Evolutionary conservation across 2,797 vertebrate genomes (phyloP).

Genomic region (Sebastolobus altivelis): DNA sequence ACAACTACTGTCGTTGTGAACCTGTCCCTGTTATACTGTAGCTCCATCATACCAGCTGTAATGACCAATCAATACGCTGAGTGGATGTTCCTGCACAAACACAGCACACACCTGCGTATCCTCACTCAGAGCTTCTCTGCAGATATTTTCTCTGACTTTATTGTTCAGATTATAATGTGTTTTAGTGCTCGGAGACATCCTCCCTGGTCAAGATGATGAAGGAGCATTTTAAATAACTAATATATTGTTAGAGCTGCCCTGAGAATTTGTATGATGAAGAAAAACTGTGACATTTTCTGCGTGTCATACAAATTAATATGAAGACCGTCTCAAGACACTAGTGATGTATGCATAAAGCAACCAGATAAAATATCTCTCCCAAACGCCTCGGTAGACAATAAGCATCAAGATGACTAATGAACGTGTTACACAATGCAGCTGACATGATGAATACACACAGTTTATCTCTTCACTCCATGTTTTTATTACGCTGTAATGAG

Average conservation of each 20-base stretch:
- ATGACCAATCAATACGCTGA: constrained; percentile 6
- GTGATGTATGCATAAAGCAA: not conserved
- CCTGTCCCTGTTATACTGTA: not conserved
- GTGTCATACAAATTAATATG: not conserved
- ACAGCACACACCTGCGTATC: not conserved
- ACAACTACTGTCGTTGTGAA: not conserved
- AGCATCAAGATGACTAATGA: not conserved
- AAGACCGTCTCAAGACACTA: not conserved
- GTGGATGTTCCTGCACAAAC: not conserved
- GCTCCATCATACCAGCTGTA: not conserved
- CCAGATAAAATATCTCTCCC: not conserved
- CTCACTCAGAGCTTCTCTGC: not conserved
- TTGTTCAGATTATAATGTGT: not conserved
- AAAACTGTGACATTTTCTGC: not conserved
- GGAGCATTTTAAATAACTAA: not conserved
- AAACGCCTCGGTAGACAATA: not conserved
- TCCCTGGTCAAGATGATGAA: not conserved
- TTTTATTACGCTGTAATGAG: constrained; percentile 12
- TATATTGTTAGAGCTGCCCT: not conserved
- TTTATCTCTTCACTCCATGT: constrained; percentile 4
- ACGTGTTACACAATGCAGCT: constrained; percentile 18
- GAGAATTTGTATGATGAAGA: not conserved
- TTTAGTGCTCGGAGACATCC: not conserved
- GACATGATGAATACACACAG: constrained; percentile 16
- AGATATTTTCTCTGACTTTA: not conserved